Evolutionary conservation across 1,140 invertebrate species (phyloP).

Genomic region (Steinernema feltiae): DNA sequence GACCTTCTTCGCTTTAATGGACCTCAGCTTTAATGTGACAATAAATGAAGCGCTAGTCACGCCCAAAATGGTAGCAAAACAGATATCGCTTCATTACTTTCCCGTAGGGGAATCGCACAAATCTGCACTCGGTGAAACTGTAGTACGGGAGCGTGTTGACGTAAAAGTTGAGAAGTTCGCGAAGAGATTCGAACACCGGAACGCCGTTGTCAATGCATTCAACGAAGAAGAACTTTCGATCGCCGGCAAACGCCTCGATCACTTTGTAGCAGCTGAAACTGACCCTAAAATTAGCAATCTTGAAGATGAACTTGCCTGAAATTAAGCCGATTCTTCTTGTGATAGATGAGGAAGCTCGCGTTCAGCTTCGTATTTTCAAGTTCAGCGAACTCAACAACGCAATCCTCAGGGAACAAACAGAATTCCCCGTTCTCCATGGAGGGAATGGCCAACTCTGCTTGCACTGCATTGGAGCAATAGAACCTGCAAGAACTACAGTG

Average conservation of each 20-base stretch:
- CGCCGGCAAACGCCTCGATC: not conserved
- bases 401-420: not conserved
- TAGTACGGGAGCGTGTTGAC: not conserved
- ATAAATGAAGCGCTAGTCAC: too few relatives aligned
- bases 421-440: not conserved
- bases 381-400: not conserved
- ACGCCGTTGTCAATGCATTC: not conserved
- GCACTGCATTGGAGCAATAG: not conserved
- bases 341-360: not conserved
- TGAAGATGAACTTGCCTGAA: not conserved
- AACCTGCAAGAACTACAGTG: not conserved
- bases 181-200: not conserved
- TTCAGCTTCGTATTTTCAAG: not conserved
- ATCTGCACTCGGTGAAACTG: not conserved
- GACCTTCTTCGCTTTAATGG: too few relatives aligned
- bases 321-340: not conserved
- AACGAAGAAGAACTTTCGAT: not conserved
- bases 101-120: not conserved
- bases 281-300: not conserved
- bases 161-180: conserved; percentile 3
- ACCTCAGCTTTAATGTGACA: too few relatives aligned
- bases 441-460: not conserved
- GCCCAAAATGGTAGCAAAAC: not conserved
- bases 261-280: not conserved
- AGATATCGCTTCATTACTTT: not conserved